These are phyloP conservation scores for Nephrotoma guestfalica DNA, from an alignment of 2,888 invertebrate species.

Conservation along the genomic window DNA sequence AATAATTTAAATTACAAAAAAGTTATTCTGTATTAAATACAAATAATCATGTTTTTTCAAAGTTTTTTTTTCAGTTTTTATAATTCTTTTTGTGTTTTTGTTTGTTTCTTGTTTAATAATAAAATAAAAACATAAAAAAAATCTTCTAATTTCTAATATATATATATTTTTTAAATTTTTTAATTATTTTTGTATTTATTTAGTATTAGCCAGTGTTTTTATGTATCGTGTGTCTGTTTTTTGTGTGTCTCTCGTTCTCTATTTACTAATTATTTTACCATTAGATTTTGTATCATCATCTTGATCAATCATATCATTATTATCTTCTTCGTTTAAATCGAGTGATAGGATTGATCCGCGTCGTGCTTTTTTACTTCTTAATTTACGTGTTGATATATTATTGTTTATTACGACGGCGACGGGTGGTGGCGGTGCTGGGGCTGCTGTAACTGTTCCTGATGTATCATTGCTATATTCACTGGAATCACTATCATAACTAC, in stretches of 20 bases:
- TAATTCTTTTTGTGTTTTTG: background rate
- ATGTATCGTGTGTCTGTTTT: background rate
- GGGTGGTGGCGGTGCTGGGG: background rate
- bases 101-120: background rate
- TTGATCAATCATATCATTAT: slow-evolving; percentile 15
- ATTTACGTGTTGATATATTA: slow-evolving; percentile 5
- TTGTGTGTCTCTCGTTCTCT: background rate
- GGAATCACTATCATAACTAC: slow-evolving; percentile 24
- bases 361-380: slow-evolving; percentile 13
- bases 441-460: background rate
- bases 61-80: background rate
- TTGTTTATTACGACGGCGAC: background rate
- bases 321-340: slow-evolving; percentile 18
- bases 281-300: slow-evolving; percentile 9
- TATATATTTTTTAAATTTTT: background rate
- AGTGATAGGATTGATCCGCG: slow-evolving; percentile 18
- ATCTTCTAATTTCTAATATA: background rate
- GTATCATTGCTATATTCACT: slow-evolving; percentile 13
- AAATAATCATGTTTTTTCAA: background rate
- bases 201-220: background rate
- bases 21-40: background rate
- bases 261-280: background rate
- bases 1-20: background rate
- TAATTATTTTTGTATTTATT: background rate
- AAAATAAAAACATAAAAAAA: background rate